These are phyloP conservation scores for Linyphia triangularis DNA, from an alignment of 2,888 invertebrate genomes.

Conservation along the genomic window DNA sequence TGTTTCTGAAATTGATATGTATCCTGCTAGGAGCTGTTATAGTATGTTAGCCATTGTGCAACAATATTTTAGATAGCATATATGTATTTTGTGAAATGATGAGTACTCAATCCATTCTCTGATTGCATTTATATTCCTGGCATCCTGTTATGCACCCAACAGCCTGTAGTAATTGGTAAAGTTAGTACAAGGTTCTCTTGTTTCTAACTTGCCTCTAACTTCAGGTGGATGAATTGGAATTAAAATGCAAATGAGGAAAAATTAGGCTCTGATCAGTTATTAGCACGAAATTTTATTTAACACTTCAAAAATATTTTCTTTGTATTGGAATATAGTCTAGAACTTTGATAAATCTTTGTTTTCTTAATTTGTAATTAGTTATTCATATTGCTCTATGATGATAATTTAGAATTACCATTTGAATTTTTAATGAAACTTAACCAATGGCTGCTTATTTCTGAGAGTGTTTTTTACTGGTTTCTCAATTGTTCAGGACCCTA, in stretches of 20 bases:
- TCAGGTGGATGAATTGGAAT: constrained; percentile 5
- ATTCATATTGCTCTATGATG: constrained; percentile 18
- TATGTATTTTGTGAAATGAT: constrained; percentile 34
- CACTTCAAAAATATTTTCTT: too few species aligned
- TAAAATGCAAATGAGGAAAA: constrained; percentile 14
- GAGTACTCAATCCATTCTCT: constrained; percentile 64
- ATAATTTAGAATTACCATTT: constrained; percentile 10
- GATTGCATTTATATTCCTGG: constrained; percentile 22
- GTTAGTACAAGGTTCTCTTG: constrained; percentile 53
- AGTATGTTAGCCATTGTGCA: too few species aligned
- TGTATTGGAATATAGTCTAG: too few species aligned
- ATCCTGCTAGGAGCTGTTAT: neutral
- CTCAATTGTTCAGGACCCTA: too few species aligned
- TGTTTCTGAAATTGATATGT: neutral
- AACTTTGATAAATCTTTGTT: too few species aligned
- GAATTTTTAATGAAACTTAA: constrained; percentile 5
- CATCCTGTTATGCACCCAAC: constrained; percentile 6
- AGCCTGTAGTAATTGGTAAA: neutral
- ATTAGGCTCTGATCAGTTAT: constrained; percentile 54
- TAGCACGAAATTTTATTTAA: too few species aligned
- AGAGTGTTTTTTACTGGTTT: too few species aligned
- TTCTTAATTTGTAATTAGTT: too few species aligned
- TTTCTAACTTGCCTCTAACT: neutral
- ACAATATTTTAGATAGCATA: too few species aligned
- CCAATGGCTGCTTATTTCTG: constrained; percentile 16